Base-by-base conservation (phyloP, 2,797 vertebrate genomes). In the Tympanoctomys barrerae region DNA sequence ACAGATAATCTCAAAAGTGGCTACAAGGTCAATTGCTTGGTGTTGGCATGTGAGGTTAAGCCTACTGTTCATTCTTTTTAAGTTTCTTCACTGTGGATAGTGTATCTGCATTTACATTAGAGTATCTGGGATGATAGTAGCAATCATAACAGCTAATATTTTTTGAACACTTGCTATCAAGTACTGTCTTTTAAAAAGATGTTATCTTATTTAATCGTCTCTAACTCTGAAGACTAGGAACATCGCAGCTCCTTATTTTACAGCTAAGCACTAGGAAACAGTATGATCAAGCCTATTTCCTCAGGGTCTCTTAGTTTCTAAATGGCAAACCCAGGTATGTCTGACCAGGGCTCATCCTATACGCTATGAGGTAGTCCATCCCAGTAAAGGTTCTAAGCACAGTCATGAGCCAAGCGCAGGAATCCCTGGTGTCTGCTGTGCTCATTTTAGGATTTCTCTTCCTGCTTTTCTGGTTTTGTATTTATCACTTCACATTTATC, bases 381-480 rank as follows among this genome's bases (percentile, higher is more conserved):
- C 54, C 7, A 36, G 24, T 61, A 19, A 54, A 36, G 84, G 57
- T 79, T 75, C n/a, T 61, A 42, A 84, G 61, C 31, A 22, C 33
- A 85, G 87, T 49, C 54, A 42, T 84, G 13, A 84, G 70, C 33
- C 73, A 77, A 52, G 18, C 57, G 5, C 2, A 42, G 24, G 36
- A 57, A 71, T 81, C 19, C 9, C 88, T 81, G 2, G 21, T 80
- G 36, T 57, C 46, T 93, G 2, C 33, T 95, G 89, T 87, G 46
- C 31, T 94, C 57, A 46, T 46, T 66, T 4, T 13, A 42, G 36
- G 71, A n/a, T 88, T 96, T 96, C 28, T 42, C 49, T 90, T 86
- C 24, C 59, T 26, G 16, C 12, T 71, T 88, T 71, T 57, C 75
- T 81, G 7, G 22, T 81, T 71, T 96, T 82, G 36, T 83, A 42